Evolutionary conservation across 2,888 invertebrate genomes (phyloP), one percentile per base, ranked within the genome.

Genomic region (Cryptocheilus praepositus): DNA sequence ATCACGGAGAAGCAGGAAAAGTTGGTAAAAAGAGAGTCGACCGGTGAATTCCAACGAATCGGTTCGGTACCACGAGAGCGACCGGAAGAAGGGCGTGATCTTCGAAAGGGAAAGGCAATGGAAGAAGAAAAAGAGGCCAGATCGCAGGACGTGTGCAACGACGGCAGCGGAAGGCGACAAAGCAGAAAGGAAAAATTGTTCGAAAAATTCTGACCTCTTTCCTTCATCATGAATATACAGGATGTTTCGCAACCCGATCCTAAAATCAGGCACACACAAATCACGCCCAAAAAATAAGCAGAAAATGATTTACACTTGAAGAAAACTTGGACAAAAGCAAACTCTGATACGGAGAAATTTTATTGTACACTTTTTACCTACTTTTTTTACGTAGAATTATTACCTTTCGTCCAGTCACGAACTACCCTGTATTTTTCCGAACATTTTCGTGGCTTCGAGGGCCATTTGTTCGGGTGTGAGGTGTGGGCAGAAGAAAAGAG

Each of bases 21-120:
- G 49, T 4, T 11, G 36, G 18, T 16, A 19, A 44, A 57, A 36
- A 57, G 18, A 4, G n/a, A 21, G 44, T 11, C 53, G 53, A 43
- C 18, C 43, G n/a, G 36, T 18, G 44, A 57, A 57, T 57, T 57
- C 57, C 57, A 44, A 19, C 18, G 57, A 57, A 44, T 18, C 19
- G 44, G 44, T n/a, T n/a, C n/a, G n/a, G n/a, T n/a, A n/a, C n/a
- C n/a, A 43, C 18, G 55, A 36, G 11, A n/a, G 45, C 11, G 18
- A 18, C 22, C 7, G 56, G 57, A 18, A 59, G 49, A 51, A 53
- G 21, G 52, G 49, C 44, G 28, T 45, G 44, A 57, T 15, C 44
- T 44, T 57, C 45, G 57, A 57, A 57, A 57, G 57, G 44, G 57
- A 57, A 57, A 57, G 57, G 57, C 36, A 7, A 36, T 36, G 13